Conservation (phyloP, 2,888 invertebrate species). For the Taphrorychus bicolor region DNA sequence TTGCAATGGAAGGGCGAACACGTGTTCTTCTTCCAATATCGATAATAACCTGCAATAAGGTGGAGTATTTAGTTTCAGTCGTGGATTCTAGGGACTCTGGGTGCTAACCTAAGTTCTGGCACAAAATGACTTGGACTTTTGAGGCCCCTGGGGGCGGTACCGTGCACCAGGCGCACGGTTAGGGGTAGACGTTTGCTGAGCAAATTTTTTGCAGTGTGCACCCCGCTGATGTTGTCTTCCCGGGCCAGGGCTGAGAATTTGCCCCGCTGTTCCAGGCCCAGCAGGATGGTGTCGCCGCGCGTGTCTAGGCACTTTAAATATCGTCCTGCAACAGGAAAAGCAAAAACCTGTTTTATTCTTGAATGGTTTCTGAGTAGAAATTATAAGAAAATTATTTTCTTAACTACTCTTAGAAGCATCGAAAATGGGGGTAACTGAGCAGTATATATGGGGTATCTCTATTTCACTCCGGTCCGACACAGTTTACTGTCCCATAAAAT, state of each 20-base stretch:
- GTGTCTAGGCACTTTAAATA: constrained; percentile 88
- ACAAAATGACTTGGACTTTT: constrained; percentile 84
- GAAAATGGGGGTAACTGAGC: too few species aligned
- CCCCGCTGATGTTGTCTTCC: constrained; percentile 93
- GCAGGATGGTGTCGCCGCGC: constrained; percentile 81
- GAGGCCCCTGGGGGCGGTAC: constrained; percentile 83
- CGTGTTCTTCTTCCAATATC: constrained; percentile 85
- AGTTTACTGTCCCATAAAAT: too few species aligned
- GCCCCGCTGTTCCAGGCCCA: constrained; percentile 87
- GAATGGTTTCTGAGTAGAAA: too few species aligned
- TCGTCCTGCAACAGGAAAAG: constrained; percentile 60
- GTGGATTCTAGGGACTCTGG: too few species aligned
- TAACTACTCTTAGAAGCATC: too few species aligned
- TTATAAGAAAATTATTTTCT: too few species aligned
- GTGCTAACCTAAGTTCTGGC: constrained; percentile 72
- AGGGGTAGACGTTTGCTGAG: constrained; percentile 89
- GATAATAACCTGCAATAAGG: constrained; percentile 69
- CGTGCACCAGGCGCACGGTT: constrained; percentile 90
- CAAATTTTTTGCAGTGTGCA: constrained; percentile 89
- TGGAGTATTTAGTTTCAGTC: too few species aligned
- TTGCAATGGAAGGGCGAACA: constrained; percentile 83
- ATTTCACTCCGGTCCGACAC: too few species aligned
- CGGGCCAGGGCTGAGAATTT: constrained; percentile 92
- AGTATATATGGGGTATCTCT: too few species aligned
- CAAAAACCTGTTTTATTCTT: too few species aligned